These are phyloP conservation scores for Tinamus guttatus DNA, from an alignment of 2,113 vertebrate species.

Conservation along the genomic window DNA sequence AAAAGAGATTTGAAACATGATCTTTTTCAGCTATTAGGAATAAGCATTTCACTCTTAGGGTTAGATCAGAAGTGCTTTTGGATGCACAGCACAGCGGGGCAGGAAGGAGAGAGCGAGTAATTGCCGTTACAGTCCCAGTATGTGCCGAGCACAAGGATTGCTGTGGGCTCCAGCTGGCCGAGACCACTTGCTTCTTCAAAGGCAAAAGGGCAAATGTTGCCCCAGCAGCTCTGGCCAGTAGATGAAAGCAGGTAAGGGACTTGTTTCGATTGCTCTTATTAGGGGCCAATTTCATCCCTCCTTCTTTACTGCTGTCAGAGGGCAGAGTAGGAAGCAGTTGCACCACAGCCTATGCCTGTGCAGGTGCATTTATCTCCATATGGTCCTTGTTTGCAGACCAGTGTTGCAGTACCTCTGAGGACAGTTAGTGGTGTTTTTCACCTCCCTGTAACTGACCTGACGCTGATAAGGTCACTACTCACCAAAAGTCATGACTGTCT, in stretches of 20 bases:
- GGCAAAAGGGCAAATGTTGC: not conserved
- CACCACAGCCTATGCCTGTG: not conserved
- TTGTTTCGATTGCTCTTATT: rapidly evolving
- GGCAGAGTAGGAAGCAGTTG: not conserved
- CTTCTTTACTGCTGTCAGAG: not conserved
- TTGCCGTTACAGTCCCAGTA: not conserved
- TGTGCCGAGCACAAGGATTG: rapidly evolving
- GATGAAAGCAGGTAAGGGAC: not conserved
- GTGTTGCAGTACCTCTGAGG: not conserved
- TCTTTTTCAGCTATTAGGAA: not conserved
- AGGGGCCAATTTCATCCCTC: not conserved
- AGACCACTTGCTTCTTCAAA: not conserved
- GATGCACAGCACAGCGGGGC: too few species aligned
- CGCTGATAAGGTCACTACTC: not conserved
- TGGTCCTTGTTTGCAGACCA: not conserved
- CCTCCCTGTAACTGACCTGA: not conserved
- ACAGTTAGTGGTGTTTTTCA: not conserved
- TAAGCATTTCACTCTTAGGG: not conserved
- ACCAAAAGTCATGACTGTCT: not conserved
- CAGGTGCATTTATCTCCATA: not conserved
- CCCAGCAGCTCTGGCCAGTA: not conserved
- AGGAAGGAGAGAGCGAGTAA: not conserved
- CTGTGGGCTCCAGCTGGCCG: not conserved
- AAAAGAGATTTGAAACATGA: not conserved
- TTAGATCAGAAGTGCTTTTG: not conserved